phyloP scores from a whole-genome alignment of 2,888 invertebrate genomes.

The Embidobia sp. region DNA sequence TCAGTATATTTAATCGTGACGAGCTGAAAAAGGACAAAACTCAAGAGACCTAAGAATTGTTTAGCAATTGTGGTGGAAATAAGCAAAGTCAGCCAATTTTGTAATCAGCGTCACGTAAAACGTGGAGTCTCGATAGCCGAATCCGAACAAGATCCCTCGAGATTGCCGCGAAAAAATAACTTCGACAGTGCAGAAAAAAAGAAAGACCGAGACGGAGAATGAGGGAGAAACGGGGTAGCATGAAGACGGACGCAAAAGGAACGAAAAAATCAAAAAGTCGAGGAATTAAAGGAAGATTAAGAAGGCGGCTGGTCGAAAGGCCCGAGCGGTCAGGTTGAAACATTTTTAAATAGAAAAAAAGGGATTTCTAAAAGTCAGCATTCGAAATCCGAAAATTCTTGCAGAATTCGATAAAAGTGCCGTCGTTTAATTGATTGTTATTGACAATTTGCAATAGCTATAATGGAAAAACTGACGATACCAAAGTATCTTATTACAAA shows the following conservation, averaged over 20 bases:
- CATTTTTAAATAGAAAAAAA: constrained; percentile 9
- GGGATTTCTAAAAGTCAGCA: background rate
- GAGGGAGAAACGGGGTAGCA: constrained; percentile 56
- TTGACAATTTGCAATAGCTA: too few relatives aligned
- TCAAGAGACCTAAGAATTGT: background rate
- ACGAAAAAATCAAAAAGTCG: constrained; percentile 68
- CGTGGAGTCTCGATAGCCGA: constrained; percentile 22
- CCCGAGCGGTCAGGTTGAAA: constrained; percentile 20
- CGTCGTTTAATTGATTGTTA: too few relatives aligned
- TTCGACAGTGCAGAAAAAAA: constrained; percentile 34
- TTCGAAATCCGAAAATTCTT: background rate
- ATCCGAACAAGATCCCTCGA: constrained; percentile 42
- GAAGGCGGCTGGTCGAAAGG: constrained; percentile 69
- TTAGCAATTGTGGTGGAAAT: constrained; percentile 12
- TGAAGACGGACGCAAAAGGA: constrained; percentile 67
- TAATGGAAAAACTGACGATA: too few relatives aligned
- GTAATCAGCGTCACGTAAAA: constrained; percentile 53
- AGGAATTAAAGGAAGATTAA: constrained; percentile 79
- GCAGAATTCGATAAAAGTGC: too few relatives aligned
- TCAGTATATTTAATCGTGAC: too few relatives aligned
- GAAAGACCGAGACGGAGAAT: constrained; percentile 18
- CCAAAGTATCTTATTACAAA: too few relatives aligned
- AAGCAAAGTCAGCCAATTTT: constrained; percentile 27
- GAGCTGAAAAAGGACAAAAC: too few relatives aligned
- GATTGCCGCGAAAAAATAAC: constrained; percentile 51